Evolutionary conservation across 2,113 vertebrate genomes (phyloP).

Genomic region (Petrocephalus microphthalmus): DNA sequence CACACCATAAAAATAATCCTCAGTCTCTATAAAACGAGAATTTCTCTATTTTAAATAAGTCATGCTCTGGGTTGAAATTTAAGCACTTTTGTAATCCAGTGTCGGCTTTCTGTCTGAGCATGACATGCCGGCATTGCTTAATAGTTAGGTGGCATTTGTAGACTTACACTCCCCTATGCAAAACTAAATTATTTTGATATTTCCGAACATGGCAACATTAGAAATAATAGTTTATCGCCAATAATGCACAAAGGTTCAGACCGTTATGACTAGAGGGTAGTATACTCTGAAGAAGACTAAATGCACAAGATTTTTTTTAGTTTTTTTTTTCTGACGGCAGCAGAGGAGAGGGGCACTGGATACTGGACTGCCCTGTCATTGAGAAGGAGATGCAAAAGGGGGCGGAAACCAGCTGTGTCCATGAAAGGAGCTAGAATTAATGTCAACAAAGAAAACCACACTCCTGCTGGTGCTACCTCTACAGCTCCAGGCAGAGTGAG

Average conservation of each 20-base stretch:
- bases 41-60: not conserved
- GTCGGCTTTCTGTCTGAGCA: constrained; percentile 52
- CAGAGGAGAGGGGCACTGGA: not conserved
- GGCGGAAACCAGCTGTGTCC: constrained; percentile 26
- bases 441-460: constrained; percentile 29
- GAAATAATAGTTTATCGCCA: constrained; percentile 43
- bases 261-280: constrained; percentile 13
- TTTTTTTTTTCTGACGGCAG: not conserved
- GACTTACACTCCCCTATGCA: constrained; percentile 47
- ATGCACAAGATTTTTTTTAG: not conserved
- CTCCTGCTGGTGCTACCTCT: constrained; percentile 42
- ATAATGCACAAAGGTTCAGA: constrained; percentile 29
- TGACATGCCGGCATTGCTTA: constrained; percentile 63
- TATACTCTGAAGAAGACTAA: not conserved
- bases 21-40: not conserved
- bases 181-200: constrained; percentile 42
- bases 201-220: constrained; percentile 10
- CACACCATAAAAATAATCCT: not conserved
- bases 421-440: constrained; percentile 22
- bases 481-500: constrained; percentile 24
- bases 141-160: constrained; percentile 75
- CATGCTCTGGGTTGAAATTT: constrained; percentile 25
- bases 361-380: constrained; percentile 22
- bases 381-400: constrained; percentile 33
- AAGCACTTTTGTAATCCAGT: constrained; percentile 52